Conservation (phyloP, 23 tunicate species). For the Styela clava region DNA sequence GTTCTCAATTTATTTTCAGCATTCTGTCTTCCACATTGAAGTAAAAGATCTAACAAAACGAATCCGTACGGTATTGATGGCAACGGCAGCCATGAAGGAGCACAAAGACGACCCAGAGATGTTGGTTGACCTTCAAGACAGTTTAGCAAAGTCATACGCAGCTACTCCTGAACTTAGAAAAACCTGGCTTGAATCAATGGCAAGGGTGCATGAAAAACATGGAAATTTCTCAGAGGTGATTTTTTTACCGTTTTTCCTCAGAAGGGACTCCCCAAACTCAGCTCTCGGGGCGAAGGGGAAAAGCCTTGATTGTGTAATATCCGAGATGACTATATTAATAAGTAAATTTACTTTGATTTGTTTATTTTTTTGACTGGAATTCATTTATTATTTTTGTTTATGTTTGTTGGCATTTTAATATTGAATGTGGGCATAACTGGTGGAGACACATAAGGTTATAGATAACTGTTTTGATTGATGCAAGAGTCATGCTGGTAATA, state of each 20-base stretch:
- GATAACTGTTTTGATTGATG: too few relatives aligned
- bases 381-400: too few relatives aligned
- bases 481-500: too few relatives aligned
- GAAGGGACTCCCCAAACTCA: too few relatives aligned
- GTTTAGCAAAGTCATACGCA: conserved; percentile 92
- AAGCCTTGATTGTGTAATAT: too few relatives aligned
- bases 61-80: conserved; percentile 92
- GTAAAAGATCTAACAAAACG: conserved; percentile 88
- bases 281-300: too few relatives aligned
- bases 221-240: conserved; percentile 76
- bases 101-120: conserved; percentile 97
- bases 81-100: conserved; percentile 97
- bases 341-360: too few relatives aligned
- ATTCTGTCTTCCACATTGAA: conserved; percentile 75
- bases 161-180: conserved; percentile 95
- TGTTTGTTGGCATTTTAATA: too few relatives aligned
- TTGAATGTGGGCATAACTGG: too few relatives aligned
- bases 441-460: too few relatives aligned
- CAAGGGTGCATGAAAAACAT: conserved; percentile 64
- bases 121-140: conserved; percentile 86
- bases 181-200: conserved; percentile 99
- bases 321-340: too few relatives aligned
- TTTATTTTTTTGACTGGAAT: too few relatives aligned
- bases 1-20: conserved; percentile 43
- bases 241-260: neutral